Base-by-base conservation (phyloP, 2,113 vertebrate genomes). In the Apodemus sylvaticus region DNA sequence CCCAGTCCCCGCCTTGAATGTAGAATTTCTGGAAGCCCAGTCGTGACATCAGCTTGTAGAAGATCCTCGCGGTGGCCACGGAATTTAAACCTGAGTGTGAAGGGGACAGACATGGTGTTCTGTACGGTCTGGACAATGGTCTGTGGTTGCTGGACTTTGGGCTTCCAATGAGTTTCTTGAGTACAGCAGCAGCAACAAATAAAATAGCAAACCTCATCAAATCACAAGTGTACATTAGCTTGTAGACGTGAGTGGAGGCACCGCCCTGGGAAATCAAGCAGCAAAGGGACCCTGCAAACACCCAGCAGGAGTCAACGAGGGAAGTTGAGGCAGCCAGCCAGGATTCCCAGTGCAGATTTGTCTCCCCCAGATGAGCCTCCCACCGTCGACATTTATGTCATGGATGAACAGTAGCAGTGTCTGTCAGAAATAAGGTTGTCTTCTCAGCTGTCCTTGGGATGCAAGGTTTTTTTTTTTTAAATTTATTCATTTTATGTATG, bases 1-100 rank as follows among this genome's bases (percentile, higher is more conserved):
- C 99, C 95, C 98, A 99, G 94, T 99, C 99, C 48, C 99, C 99
- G 0, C 99, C 99, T 93, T 99, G 98, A 4, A 95, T 0, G 0
- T 99, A 99, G 97, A 99, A 99, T 62, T 98, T 94, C 0, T 34
- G 95, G 96, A 99, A 98, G 79, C 98, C 98, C 92, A 99, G 97
- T 4, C 98, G 97, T 66, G 95, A 97, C 99, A 99, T 99, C 97
- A 99, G 55, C 45, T 99, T 98, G 20, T 98, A 98, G 73, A 99
- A 99, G 64, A 99, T 51, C 73, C 98, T 98, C 83, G 98, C 98
- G 0, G 98, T 96, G 24, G 97, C 98, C 83, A 98, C 97, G 0
- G 98, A 68, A n/a, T 98, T 34, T 34, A 98, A 98, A 9, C 77
- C 99, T 99, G 97, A 79, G 45, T 17, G 17, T 6, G 2, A 81